Conservation (phyloP, 2,888 invertebrate genomes). For the Epinotia nisella region DNA sequence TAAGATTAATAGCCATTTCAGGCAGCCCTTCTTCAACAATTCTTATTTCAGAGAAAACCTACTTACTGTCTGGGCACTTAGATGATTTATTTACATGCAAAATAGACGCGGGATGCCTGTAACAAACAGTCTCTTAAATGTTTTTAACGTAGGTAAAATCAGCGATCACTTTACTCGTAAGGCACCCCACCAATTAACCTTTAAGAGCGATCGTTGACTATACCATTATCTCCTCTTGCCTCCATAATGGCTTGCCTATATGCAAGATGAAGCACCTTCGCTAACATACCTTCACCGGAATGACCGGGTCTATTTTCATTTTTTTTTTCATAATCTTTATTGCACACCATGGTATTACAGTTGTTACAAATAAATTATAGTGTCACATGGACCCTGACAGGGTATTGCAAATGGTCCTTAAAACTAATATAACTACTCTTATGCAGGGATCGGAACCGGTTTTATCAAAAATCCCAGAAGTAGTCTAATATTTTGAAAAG, state of each 20-base stretch:
- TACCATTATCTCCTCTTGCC: neutral
- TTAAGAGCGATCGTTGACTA: too few relatives aligned
- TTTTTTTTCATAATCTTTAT: too few relatives aligned
- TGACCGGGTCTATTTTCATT: constrained; percentile 15
- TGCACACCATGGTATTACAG: too few relatives aligned
- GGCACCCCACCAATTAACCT: too few relatives aligned
- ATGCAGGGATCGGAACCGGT: too few relatives aligned
- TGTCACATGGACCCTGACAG: too few relatives aligned
- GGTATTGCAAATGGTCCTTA: too few relatives aligned
- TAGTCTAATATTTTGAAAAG: too few relatives aligned
- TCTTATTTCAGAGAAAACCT: constrained; percentile 23
- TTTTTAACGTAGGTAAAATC: neutral
- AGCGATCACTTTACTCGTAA: too few relatives aligned
- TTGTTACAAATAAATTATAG: too few relatives aligned
- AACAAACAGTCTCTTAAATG: neutral
- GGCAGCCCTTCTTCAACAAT: neutral
- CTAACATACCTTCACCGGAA: neutral
- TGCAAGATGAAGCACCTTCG: constrained; percentile 6
- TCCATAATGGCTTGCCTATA: neutral
- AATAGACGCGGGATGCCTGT: neutral
- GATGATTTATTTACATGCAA: constrained; percentile 5
- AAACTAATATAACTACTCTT: too few relatives aligned
- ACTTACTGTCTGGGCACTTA: neutral
- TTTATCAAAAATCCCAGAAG: too few relatives aligned
- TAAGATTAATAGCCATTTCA: neutral